Conservation (phyloP, 1,140 invertebrate species). For the Eriosoma lanigerum region DNA sequence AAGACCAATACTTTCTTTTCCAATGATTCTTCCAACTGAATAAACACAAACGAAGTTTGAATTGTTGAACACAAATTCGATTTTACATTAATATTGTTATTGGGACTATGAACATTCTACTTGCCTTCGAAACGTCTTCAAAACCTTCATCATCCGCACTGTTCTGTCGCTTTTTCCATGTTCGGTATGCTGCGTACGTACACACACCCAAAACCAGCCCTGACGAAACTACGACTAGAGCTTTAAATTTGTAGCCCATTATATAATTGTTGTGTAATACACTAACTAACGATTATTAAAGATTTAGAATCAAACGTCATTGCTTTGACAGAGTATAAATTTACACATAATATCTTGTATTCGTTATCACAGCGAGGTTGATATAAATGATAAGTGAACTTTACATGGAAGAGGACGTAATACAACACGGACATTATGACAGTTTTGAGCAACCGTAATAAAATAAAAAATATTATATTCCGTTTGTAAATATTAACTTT, state of each 20-base stretch:
- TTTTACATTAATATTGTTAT: neutral
- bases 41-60: neutral
- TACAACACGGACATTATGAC: too few species aligned
- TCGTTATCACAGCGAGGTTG: neutral
- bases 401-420: conserved; percentile 35
- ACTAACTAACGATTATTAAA: neutral
- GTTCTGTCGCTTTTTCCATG: conserved; percentile 59
- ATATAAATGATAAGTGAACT: conserved; percentile 32
- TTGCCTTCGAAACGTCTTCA: conserved; percentile 60
- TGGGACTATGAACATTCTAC: conserved; percentile 23
- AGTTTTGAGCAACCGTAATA: too few species aligned
- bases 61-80: neutral
- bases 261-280: neutral
- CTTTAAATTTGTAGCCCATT: conserved; percentile 50
- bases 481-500: too few species aligned
- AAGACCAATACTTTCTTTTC: conserved; percentile 59
- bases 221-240: conserved; percentile 44
- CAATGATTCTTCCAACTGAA: conserved; percentile 58
- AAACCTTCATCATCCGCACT: conserved; percentile 61
- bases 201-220: conserved; percentile 57
- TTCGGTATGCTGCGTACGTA: conserved; percentile 59
- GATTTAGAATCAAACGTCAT: conserved; percentile 35
- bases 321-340: conserved; percentile 13
- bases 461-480: too few species aligned
- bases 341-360: conserved; percentile 13